Percentiles rank a stretch among this genome's conserved stretches.
phyloP scores from a whole-genome alignment of 2,797 vertebrate genomes.

The Cossypha caffra region DNA sequence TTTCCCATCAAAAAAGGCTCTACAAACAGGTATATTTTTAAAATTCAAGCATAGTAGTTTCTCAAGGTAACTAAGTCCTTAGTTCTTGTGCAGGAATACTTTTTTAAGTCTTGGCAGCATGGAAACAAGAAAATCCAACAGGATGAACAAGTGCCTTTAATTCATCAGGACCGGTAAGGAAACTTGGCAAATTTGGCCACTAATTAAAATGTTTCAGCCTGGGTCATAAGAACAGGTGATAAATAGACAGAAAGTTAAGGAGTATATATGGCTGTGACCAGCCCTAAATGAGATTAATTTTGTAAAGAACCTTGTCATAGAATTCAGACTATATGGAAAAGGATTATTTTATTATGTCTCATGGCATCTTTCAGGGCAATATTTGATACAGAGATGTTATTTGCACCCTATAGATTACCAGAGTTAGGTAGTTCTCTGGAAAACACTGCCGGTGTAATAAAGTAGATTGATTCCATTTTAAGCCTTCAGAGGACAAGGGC shows the following conservation, averaged over 20 bases:
- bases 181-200: not conserved
- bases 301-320: not conserved
- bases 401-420: slow-evolving; percentile 27
- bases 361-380: not conserved
- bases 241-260: not conserved
- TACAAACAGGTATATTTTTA: not conserved
- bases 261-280: not conserved
- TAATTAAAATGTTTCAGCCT: not conserved
- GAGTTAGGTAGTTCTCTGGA: not conserved
- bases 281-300: not conserved
- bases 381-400: slow-evolving; percentile 49
- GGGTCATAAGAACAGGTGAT: not conserved
- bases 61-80: not conserved
- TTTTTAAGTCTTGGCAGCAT: not conserved
- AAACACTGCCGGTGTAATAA: not conserved
- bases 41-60: not conserved
- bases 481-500: slow-evolving; percentile 26
- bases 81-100: not conserved
- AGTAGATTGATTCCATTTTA: slow-evolving; percentile 52
- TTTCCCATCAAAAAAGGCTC: not conserved
- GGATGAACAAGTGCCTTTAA: not conserved
- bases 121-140: not conserved
- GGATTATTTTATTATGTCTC: not conserved
- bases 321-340: not conserved
- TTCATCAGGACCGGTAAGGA: not conserved